Conservation (phyloP, 2,113 vertebrate genomes). For the Pipa parva region DNA sequence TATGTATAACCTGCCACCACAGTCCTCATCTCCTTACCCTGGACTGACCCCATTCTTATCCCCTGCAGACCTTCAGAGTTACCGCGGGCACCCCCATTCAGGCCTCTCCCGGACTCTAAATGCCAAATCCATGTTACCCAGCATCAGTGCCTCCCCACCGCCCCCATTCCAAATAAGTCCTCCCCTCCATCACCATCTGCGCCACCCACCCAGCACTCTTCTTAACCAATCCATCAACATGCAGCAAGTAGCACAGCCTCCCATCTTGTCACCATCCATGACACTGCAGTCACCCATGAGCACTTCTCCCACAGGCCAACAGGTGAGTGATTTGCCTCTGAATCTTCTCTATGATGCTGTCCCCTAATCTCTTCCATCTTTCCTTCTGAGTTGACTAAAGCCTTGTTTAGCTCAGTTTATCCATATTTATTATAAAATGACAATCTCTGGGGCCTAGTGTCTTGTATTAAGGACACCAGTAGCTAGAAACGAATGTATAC, state of each 20-base stretch:
- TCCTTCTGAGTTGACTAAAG: background rate
- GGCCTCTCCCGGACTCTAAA: slow-evolving; percentile 80
- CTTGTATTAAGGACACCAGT: no score
- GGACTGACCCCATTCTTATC: slow-evolving; percentile 86
- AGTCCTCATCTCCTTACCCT: slow-evolving; percentile 83
- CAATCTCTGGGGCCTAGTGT: no score
- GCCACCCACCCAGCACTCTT: slow-evolving; percentile 82
- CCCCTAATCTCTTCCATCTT: background rate
- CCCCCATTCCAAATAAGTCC: slow-evolving; percentile 94
- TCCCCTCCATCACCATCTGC: slow-evolving; percentile 91
- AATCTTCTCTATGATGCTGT: no score
- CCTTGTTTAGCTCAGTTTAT: background rate
- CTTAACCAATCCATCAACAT: slow-evolving; percentile 92
- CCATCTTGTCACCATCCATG: slow-evolving; percentile 92
- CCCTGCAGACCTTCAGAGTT: slow-evolving; percentile 87
- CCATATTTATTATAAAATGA: no score
- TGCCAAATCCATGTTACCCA: slow-evolving; percentile 88
- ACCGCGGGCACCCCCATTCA: slow-evolving; percentile 79
- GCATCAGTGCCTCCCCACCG: slow-evolving; percentile 89
- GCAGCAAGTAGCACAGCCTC: slow-evolving; percentile 91
- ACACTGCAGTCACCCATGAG: slow-evolving; percentile 84
- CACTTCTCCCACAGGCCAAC: slow-evolving; percentile 89
- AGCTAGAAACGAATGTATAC: no score
- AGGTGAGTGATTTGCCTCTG: no score
- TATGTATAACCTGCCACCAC: slow-evolving; percentile 84